Evolutionary conservation across 2,797 vertebrate genomes (phyloP).

Genomic region (Crossoptilon crossoptilon): DNA sequence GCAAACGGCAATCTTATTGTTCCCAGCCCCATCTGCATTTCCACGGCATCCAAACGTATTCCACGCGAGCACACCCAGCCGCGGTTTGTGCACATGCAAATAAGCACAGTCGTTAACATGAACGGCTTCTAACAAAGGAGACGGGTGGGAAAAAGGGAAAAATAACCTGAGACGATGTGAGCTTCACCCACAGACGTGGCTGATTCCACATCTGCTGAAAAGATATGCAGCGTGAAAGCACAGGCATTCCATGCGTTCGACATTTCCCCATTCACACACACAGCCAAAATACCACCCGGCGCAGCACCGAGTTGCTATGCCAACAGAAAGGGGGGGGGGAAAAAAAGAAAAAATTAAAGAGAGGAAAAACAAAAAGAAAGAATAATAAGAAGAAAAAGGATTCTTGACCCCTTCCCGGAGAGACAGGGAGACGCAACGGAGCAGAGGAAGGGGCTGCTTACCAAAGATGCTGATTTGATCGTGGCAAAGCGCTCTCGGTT

Average conservation of each 20-base stretch:
- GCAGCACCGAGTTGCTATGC: slow-evolving; percentile 92
- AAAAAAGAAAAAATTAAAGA: background rate
- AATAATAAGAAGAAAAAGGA: background rate
- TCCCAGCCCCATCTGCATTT: slow-evolving; percentile 57
- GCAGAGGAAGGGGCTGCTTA: slow-evolving; percentile 83
- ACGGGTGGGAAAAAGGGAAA: background rate
- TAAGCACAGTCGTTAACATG: background rate
- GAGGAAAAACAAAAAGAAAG: background rate
- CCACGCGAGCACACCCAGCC: background rate
- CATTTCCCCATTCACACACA: background rate
- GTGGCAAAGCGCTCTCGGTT: slow-evolving; percentile 97
- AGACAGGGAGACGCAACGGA: slow-evolving; percentile 42
- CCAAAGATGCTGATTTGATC: slow-evolving; percentile 98
- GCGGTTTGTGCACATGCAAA: slow-evolving; percentile 40
- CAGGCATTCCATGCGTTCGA: slow-evolving; percentile 18
- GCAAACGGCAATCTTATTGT: slow-evolving; percentile 69
- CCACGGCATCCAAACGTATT: background rate
- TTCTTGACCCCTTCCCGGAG: slow-evolving; percentile 67
- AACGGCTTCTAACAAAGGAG: background rate
- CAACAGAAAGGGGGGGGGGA: slow-evolving; percentile 82
- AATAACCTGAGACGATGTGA: background rate
- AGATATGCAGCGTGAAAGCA: background rate
- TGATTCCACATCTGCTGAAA: background rate
- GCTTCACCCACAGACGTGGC: background rate
- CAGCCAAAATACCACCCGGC: slow-evolving; percentile 38